phyloP scores from a whole-genome alignment of 2,797 vertebrate species.

The Molossus alvarezi region DNA sequence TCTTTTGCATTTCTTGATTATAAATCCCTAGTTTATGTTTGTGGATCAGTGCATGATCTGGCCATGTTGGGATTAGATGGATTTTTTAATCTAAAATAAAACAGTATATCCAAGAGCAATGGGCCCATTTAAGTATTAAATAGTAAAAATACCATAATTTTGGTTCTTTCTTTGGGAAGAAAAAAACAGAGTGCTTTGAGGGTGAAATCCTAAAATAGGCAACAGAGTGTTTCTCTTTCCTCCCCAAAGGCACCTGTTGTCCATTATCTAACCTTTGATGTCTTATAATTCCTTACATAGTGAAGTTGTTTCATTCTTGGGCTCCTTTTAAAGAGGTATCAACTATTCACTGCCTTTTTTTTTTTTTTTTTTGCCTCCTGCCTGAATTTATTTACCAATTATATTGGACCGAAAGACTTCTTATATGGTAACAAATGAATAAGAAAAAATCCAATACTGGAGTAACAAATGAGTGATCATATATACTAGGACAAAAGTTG shows the following conservation, averaged over 20 bases:
- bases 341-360: slow-evolving; percentile 51
- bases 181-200: slow-evolving; percentile 49
- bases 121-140: slow-evolving; percentile 52
- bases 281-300: slow-evolving; percentile 73
- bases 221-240: slow-evolving; percentile 64
- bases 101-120: slow-evolving; percentile 42
- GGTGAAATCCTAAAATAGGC: slow-evolving; percentile 81
- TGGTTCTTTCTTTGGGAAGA: not conserved
- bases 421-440: not conserved
- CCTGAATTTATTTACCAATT: slow-evolving; percentile 43
- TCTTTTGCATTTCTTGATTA: slow-evolving; percentile 68
- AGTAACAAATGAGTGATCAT: not conserved
- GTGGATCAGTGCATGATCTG: slow-evolving; percentile 42
- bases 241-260: slow-evolving; percentile 80
- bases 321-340: slow-evolving; percentile 71
- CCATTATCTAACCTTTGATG: slow-evolving; percentile 83
- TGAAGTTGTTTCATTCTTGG: slow-evolving; percentile 76
- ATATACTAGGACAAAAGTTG: not conserved
- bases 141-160: slow-evolving; percentile 19
- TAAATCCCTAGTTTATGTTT: slow-evolving; percentile 62
- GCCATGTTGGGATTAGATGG: slow-evolving; percentile 70
- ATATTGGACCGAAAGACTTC: slow-evolving; percentile 26
- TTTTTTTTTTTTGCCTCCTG: not conserved
- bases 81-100: slow-evolving; percentile 48
- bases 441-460: too few species aligned